Conservation (phyloP, 2,888 invertebrate genomes). For the Stegana nigrithorax region DNA sequence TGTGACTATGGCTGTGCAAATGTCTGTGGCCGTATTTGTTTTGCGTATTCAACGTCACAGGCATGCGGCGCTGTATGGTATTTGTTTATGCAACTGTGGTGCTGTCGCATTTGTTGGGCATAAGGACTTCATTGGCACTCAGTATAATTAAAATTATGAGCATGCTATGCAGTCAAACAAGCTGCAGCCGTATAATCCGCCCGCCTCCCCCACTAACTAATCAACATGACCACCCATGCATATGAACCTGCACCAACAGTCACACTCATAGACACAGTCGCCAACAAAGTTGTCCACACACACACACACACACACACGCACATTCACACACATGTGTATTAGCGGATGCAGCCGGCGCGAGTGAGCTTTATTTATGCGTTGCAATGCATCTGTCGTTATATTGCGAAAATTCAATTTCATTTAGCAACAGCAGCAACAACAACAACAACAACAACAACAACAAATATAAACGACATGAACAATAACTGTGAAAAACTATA, state of each 20-base stretch:
- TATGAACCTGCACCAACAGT: no score
- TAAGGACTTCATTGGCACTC: conserved; percentile 57
- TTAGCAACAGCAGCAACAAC: conserved; percentile 18
- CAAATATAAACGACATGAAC: no score
- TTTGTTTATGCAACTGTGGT: neutral
- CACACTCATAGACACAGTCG: no score
- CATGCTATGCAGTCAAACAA: conserved; percentile 14
- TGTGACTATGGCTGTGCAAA: no score
- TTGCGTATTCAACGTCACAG: no score
- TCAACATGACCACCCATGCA: no score
- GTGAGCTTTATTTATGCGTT: conserved; percentile 3
- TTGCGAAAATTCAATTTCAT: conserved; percentile 22
- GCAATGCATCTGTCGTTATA: conserved; percentile 16
- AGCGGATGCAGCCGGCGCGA: neutral
- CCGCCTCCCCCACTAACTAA: no score
- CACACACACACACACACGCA: conserved; percentile 8
- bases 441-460: neutral
- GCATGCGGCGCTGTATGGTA: neutral
- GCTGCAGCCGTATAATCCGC: neutral
- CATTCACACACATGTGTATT: neutral
- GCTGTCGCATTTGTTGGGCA: neutral
- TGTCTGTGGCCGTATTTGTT: no score
- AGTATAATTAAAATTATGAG: conserved; percentile 62
- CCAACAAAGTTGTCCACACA: no score
- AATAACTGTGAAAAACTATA: neutral